phyloP scores from a whole-genome alignment of 2,113 vertebrate species.

The Piaya cayana region DNA sequence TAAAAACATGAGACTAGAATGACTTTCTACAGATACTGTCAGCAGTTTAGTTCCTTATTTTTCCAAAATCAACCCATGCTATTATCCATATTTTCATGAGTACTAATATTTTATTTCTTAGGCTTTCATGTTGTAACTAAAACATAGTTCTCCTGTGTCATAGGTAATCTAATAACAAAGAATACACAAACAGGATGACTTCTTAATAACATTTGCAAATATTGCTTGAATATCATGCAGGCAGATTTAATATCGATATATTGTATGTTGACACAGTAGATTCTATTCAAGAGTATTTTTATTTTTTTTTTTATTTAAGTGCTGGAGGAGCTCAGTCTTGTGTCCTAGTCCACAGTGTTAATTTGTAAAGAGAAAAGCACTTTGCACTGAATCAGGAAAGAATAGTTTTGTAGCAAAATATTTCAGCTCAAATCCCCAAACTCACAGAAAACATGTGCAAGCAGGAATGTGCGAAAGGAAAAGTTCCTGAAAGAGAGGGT shows the following conservation, averaged over 20 bases:
- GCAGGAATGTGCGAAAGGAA: background rate
- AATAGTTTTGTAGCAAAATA: conserved; percentile 7
- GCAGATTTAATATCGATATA: background rate
- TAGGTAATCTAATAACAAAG: conserved; percentile 24
- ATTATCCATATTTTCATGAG: background rate
- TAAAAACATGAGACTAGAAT: background rate
- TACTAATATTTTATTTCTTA: background rate
- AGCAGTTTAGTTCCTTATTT: background rate
- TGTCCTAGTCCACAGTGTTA: background rate
- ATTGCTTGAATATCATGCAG: background rate
- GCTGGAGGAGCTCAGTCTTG: background rate
- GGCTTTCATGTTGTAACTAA: conserved; percentile 9
- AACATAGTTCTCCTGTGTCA: background rate
- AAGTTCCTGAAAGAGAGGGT: background rate
- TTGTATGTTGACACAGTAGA: conserved; percentile 34
- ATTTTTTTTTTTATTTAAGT: background rate
- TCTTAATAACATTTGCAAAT: conserved; percentile 34
- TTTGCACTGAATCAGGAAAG: conserved; percentile 26
- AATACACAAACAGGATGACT: background rate
- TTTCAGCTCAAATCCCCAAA: background rate
- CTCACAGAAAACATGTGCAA: background rate
- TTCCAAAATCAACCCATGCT: background rate
- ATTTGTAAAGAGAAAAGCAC: conserved; percentile 20
- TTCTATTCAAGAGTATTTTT: background rate
- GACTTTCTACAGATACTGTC: background rate